Evolutionary conservation across 1,140 invertebrate species (phyloP).

Genomic region (Zeugodacus cucurbitae): DNA sequence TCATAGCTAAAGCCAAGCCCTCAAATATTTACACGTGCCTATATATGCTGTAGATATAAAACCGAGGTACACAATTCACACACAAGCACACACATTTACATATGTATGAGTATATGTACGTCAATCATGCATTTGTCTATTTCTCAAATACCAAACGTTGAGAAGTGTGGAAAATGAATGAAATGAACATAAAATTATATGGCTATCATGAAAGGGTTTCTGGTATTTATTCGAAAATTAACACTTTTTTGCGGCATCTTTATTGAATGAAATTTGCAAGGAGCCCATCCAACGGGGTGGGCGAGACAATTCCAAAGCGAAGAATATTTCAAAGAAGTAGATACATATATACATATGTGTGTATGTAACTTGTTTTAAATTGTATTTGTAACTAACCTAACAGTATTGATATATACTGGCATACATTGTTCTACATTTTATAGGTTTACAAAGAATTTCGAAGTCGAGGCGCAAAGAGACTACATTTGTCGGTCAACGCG

Average conservation of each 20-base stretch:
- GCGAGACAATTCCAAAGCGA: background rate
- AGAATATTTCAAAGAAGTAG: background rate
- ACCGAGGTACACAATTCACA: background rate
- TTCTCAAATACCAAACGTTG: background rate
- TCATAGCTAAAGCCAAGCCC: too few species aligned
- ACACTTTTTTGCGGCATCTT: background rate
- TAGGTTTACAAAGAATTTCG: too few species aligned
- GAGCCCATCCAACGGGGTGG: background rate
- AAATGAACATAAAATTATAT: constrained; percentile 6
- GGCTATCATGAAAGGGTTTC: background rate
- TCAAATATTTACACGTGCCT: too few species aligned
- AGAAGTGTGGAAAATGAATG: background rate
- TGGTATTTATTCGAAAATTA: background rate
- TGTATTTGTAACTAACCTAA: background rate
- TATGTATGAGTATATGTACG: background rate
- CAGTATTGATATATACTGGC: too few species aligned
- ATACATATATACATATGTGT: background rate
- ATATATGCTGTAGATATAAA: background rate
- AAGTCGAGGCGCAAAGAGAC: too few species aligned
- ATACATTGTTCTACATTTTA: too few species aligned
- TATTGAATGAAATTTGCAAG: background rate
- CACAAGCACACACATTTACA: background rate
- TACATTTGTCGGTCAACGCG: too few species aligned
- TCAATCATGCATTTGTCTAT: background rate
- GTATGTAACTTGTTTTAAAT: background rate